Percentiles rank a stretch among this genome's conserved stretches.
These are phyloP conservation scores for Theristus sp. DNA, from an alignment of 2,888 invertebrate genomes.

Conservation along the genomic window DNA sequence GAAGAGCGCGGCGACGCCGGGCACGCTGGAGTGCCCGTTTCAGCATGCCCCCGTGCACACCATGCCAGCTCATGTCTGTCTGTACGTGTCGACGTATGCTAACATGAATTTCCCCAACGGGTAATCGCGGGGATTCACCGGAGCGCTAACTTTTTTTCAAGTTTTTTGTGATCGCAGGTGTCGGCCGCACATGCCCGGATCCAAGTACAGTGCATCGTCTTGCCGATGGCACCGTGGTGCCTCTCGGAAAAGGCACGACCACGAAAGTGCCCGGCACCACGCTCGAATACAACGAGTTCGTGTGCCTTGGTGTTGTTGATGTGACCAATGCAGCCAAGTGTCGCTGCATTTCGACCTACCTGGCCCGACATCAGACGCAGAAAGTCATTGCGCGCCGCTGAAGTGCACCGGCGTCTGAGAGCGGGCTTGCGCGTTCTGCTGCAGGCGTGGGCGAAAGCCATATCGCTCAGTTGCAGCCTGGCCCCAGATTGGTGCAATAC, in stretches of 20 bases:
- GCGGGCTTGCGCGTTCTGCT: too few relatives aligned
- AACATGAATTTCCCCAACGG: background rate
- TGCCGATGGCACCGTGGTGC: constrained; percentile 42
- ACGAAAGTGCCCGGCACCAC: constrained; percentile 8
- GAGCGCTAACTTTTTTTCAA: too few relatives aligned
- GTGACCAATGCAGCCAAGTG: background rate
- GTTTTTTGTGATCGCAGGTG: too few relatives aligned
- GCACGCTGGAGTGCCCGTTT: too few relatives aligned
- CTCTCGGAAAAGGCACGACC: constrained; percentile 28
- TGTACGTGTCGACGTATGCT: background rate
- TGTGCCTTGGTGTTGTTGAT: constrained; percentile 3
- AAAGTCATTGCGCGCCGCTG: background rate
- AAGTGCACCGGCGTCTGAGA: background rate
- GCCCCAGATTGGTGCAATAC: too few relatives aligned
- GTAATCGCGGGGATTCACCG: too few relatives aligned
- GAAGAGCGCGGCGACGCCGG: too few relatives aligned
- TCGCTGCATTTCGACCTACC: background rate
- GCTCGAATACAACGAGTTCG: constrained; percentile 21
- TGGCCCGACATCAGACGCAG: background rate
- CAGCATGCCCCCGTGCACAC: too few relatives aligned
- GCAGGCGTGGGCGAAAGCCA: too few relatives aligned
- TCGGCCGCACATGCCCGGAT: constrained; percentile 66
- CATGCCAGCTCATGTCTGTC: too few relatives aligned
- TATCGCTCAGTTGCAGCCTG: too few relatives aligned
- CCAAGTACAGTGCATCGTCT: constrained; percentile 42